A percentile compares a stretch with the other conserved stretches of the same genome.
Conservation (phyloP, 2,888 invertebrate genomes). For the Hyalella azteca region DNA sequence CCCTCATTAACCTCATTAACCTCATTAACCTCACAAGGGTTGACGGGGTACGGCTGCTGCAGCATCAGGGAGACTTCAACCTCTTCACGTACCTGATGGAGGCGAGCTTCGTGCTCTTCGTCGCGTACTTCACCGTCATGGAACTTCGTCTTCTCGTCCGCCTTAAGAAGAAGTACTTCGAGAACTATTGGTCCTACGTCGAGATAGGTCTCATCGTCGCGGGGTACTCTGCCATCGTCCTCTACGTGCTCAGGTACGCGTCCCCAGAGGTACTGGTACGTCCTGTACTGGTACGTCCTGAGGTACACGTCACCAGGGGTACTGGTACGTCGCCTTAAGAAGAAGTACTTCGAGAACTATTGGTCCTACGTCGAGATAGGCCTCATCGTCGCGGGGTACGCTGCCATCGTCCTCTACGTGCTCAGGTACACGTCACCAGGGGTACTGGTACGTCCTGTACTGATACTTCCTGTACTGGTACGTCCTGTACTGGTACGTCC, state of each 20-base stretch:
- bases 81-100: conserved; percentile 63
- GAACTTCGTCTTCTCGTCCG: conserved; percentile 61
- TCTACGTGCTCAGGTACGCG: conserved; percentile 61
- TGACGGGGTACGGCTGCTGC: conserved; percentile 54
- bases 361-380: conserved; percentile 64
- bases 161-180: conserved; percentile 62
- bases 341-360: conserved; percentile 63
- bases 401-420: conserved; percentile 63
- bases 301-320: too few relatives aligned
- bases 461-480: too few relatives aligned
- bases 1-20: too few relatives aligned
- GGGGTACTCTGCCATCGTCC: conserved; percentile 63
- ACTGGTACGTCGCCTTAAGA: too few relatives aligned
- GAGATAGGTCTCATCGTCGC: conserved; percentile 63
- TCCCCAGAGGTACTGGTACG: too few relatives aligned
- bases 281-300: too few relatives aligned
- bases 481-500: too few relatives aligned
- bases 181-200: conserved; percentile 64
- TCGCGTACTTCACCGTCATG: conserved; percentile 63
- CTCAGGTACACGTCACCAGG: conserved; percentile 42
- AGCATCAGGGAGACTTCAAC: conserved; percentile 63
- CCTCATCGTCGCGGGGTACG: conserved; percentile 63
- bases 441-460: too few relatives aligned
- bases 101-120: conserved; percentile 63
- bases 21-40: too few relatives aligned